These are phyloP conservation scores for Volucella inanis DNA, from an alignment of 2,888 invertebrate species.

Conservation along the genomic window DNA sequence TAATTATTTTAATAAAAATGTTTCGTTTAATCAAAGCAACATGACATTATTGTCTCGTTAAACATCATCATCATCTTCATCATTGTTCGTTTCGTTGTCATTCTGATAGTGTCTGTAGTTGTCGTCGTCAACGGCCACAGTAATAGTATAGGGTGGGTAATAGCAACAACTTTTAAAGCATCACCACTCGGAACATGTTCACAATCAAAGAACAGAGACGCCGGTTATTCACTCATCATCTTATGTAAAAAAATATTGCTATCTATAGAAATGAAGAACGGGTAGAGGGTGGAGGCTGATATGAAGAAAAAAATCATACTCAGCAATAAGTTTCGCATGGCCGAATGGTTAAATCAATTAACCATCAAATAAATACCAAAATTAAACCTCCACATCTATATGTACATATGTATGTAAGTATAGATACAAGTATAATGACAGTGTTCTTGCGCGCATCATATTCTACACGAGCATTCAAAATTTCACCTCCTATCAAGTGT, in stretches of 20 bases:
- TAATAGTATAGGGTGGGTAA: constrained; percentile 6
- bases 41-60: constrained; percentile 75
- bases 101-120: constrained; percentile 7
- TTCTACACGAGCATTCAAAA: not conserved
- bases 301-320: constrained; percentile 2
- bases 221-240: constrained; percentile 50
- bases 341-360: constrained; percentile 71
- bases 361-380: constrained; percentile 58
- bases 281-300: too few relatives aligned
- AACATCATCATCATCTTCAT: constrained; percentile 62
- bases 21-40: constrained; percentile 75
- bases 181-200: constrained; percentile 47
- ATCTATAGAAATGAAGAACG: constrained; percentile 14
- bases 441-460: constrained; percentile 39
- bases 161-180: constrained; percentile 12
- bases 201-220: constrained; percentile 54
- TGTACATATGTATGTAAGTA: constrained; percentile 14
- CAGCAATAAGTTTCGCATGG: constrained; percentile 50
- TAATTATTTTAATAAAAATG: constrained; percentile 76
- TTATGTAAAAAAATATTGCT: constrained; percentile 31
- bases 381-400: constrained; percentile 42
- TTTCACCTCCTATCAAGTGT: constrained; percentile 26
- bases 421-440: not conserved
- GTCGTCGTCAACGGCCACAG: not conserved
- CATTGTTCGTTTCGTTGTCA: constrained; percentile 1